These are phyloP conservation scores for Mylabris sibirica DNA, from an alignment of 2,888 invertebrate species.

Conservation along the genomic window DNA sequence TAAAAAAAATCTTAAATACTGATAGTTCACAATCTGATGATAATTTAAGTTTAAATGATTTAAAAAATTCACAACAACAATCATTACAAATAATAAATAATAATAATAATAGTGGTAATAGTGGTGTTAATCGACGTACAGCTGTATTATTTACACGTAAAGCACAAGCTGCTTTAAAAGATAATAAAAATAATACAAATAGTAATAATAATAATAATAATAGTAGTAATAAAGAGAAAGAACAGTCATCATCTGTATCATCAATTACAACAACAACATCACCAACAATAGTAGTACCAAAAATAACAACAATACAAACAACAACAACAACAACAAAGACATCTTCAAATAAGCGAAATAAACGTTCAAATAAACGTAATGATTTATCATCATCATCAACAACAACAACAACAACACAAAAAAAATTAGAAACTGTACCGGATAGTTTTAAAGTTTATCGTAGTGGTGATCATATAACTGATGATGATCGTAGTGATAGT, in stretches of 20 bases:
- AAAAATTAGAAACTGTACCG: constrained; percentile 53
- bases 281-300: not conserved
- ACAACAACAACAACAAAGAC: constrained; percentile 60
- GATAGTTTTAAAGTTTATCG: constrained; percentile 67
- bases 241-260: constrained; percentile 55
- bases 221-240: constrained; percentile 60
- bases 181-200: constrained; percentile 31
- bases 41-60: constrained; percentile 43
- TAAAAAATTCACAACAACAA: constrained; percentile 30
- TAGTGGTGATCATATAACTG: constrained; percentile 54
- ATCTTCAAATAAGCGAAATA: not conserved
- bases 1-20: constrained; percentile 58
- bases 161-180: constrained; percentile 66
- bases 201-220: constrained; percentile 53
- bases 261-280: not conserved
- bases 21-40: constrained; percentile 58
- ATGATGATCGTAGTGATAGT: constrained; percentile 58
- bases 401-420: constrained; percentile 65
- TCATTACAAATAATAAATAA: not conserved
- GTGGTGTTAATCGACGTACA: constrained; percentile 73
- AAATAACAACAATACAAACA: not conserved
- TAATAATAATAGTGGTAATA: too few relatives aligned
- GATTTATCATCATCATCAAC: not conserved
- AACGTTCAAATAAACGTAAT: constrained; percentile 1
- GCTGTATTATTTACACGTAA: constrained; percentile 82